Conservation (phyloP, 2,113 vertebrate genomes). For the Leptosomus discolor region DNA sequence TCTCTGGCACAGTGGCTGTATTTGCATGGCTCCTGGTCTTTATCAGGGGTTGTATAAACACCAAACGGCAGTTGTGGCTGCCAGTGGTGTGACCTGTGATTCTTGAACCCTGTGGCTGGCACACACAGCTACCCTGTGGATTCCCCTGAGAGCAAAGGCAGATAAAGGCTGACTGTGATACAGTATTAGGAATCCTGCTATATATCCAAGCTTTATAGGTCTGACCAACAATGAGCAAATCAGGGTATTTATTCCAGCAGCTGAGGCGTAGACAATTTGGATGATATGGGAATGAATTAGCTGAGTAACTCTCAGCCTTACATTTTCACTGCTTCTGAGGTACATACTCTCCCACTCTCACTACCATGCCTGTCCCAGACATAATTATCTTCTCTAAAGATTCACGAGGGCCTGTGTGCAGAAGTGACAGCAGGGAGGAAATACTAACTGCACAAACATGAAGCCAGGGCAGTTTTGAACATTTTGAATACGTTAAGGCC, state of each 20-base stretch:
- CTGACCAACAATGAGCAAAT: neutral
- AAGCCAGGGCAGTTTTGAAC: slow-evolving; percentile 58
- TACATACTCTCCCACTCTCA: neutral
- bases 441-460: slow-evolving; percentile 52
- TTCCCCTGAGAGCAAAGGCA: neutral
- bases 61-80: neutral
- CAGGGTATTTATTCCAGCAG: neutral
- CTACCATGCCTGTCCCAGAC: slow-evolving; percentile 29
- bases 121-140: neutral
- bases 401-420: neutral
- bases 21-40: neutral
- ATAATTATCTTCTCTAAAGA: slow-evolving; percentile 64
- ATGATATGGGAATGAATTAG: slow-evolving; percentile 49
- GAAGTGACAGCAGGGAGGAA: slow-evolving; percentile 55
- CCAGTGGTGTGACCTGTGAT: neutral
- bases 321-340: neutral
- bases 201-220: neutral
- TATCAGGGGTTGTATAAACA: neutral
- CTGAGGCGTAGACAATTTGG: slow-evolving; percentile 34
- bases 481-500: slow-evolving; percentile 66
- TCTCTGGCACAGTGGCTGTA: neutral
- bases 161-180: slow-evolving; percentile 1
- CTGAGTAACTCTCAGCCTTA: slow-evolving; percentile 13
- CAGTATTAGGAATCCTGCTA: neutral
- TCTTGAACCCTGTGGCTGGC: neutral